Evolutionary conservation across 2,797 vertebrate species (phyloP), one percentile per base, ranked within the genome.

Genomic region (Clarias fuscus): DNA sequence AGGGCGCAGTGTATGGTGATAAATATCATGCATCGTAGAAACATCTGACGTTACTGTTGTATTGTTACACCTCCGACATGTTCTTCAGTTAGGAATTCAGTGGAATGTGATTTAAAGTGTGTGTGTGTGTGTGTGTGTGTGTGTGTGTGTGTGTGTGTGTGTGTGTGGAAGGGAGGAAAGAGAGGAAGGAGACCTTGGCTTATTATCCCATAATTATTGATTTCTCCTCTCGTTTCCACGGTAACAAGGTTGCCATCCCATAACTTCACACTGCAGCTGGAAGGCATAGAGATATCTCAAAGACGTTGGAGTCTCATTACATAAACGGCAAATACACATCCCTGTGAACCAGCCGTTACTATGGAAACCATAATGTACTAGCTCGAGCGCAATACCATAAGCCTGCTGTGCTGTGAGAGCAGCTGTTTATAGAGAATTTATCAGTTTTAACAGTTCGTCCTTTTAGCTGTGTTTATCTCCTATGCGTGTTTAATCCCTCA

Each of bases 131-230:
- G 70, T 72, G 37, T 20, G 68, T 68, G 40, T 81, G 40, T 71
- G 67, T 71, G 37, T 77, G 70, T n/a, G 61, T 77, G 64, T 48
- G 64, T 83, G 65, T 65, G 37, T 79, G 79, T 61, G 13, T 77
- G 30, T 48, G 64, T 58, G 27, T 22, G 75, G 18, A 8, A 7
- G 77, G 5, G 33, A 37, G 7, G 5, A 24, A 62, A 1, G 27
- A 71, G 33, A 48, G 82, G 33, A 73, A 40, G 5, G 8, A 61
- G 13, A 43, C 14, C 18, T n/a, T 14, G 4, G 4, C 86, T 62
- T 40, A 43, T 64, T 48, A 71, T 81, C 61, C 37, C 40, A 62
- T 82, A 82, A 59, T 85, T 48, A 85, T 24, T 86, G 65, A 79
- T 71, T 27, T 30, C 75, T 62, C 27, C 59, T 30, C 58, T 22